Evolutionary conservation across 1,140 invertebrate species (phyloP).

Genomic region (Drosophila nannoptera): DNA sequence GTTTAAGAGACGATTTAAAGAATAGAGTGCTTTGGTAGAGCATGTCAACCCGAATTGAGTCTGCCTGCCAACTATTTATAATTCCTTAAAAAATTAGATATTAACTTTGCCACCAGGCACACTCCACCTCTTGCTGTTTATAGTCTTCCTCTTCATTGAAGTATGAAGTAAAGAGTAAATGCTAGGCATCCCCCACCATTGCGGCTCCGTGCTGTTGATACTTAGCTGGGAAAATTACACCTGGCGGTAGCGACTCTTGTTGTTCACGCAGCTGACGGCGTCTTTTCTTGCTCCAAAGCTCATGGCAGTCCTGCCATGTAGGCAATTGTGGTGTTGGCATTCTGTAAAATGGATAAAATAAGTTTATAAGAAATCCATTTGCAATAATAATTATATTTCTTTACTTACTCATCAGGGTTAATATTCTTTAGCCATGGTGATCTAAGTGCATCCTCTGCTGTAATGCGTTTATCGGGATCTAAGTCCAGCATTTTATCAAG

Average conservation of each 20-base stretch:
- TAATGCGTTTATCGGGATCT: slow-evolving; percentile 95
- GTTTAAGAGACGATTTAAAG: slow-evolving; percentile 54
- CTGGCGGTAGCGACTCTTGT: slow-evolving; percentile 60
- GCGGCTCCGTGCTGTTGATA: slow-evolving; percentile 81
- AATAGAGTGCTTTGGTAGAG: slow-evolving; percentile 55
- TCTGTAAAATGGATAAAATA: slow-evolving; percentile 80
- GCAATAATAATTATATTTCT: slow-evolving; percentile 30
- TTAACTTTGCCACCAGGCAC: slow-evolving; percentile 67
- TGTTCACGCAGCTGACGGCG: slow-evolving; percentile 89
- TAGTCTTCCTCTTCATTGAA: slow-evolving; percentile 48
- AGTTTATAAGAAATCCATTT: slow-evolving; percentile 81
- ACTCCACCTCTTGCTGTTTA: slow-evolving; percentile 52
- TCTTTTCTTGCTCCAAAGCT: slow-evolving; percentile 98
- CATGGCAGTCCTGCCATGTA: slow-evolving; percentile 98
- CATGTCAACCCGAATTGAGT: slow-evolving; percentile 47
- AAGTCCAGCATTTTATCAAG: slow-evolving; percentile 98
- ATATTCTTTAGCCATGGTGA: slow-evolving; percentile 96
- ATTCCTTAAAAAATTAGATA: slow-evolving; percentile 47
- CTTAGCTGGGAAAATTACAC: slow-evolving; percentile 63
- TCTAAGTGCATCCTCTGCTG: slow-evolving; percentile 95
- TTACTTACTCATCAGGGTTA: slow-evolving; percentile 90
- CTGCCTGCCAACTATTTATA: slow-evolving; percentile 46
- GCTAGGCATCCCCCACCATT: slow-evolving; percentile 71
- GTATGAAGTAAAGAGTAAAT: slow-evolving; percentile 64
- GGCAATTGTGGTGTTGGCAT: slow-evolving; percentile 91